Conservation (phyloP, 2,113 vertebrate genomes). For the Ivindomyrus marchei region DNA sequence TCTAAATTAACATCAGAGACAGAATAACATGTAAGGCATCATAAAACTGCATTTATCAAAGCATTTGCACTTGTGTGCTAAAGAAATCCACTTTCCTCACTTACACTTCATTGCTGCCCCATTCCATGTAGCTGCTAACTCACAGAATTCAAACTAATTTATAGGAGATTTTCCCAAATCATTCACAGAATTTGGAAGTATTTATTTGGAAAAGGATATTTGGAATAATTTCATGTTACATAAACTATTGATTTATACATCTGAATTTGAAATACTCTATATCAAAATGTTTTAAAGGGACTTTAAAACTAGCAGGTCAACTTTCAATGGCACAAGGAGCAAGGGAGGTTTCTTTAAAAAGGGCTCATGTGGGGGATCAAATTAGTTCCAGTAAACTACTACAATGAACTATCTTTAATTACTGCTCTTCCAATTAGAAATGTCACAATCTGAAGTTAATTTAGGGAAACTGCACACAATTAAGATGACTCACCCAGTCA, state of each 20-base stretch:
- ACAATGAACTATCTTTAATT: neutral
- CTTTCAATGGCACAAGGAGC: neutral
- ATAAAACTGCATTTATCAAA: neutral
- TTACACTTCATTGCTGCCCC: neutral
- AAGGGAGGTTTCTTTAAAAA: neutral
- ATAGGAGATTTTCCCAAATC: neutral
- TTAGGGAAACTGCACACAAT: neutral
- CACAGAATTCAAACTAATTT: neutral
- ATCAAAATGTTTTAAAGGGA: neutral
- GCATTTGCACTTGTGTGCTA: neutral
- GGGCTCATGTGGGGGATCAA: neutral
- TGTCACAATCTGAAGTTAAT: neutral
- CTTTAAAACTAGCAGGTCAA: neutral
- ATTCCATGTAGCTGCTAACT: neutral
- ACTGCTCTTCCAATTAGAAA: neutral
- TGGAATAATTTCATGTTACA: neutral
- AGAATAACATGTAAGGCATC: neutral
- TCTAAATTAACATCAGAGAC: neutral
- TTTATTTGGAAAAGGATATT: neutral
- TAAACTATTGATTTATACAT: neutral
- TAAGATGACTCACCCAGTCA: neutral
- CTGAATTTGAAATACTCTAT: neutral
- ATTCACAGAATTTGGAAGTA: neutral
- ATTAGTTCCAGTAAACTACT: neutral
- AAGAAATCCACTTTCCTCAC: neutral